Evolutionary conservation across 2,113 vertebrate genomes (phyloP).

Genomic region (Phylloscopus trochiloides): DNA sequence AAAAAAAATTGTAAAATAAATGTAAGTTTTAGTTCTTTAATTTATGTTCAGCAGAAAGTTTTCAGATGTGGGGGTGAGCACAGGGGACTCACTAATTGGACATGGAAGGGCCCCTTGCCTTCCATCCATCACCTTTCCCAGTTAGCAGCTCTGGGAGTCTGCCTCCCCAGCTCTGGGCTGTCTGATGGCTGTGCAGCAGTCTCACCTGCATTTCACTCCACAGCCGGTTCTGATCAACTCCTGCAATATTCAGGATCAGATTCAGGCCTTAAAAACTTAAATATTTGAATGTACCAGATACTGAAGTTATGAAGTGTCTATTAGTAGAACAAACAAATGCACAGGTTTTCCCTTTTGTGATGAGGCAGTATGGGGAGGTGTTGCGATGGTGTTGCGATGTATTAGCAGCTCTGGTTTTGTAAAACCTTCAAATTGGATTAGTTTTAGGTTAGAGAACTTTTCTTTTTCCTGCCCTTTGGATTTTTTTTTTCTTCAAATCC

Average conservation of each 20-base stretch:
- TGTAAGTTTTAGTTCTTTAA: neutral
- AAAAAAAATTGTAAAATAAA: neutral
- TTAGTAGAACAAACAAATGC: neutral
- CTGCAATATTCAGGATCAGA: neutral
- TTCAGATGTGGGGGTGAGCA: neutral
- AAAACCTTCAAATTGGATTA: neutral
- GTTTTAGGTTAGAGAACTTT: neutral
- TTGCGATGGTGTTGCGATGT: neutral
- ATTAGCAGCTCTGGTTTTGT: neutral
- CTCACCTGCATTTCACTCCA: neutral
- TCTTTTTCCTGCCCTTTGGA: neutral
- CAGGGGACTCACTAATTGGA: neutral
- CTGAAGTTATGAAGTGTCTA: neutral
- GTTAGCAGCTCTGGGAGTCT: neutral
- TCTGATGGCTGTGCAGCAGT: neutral
- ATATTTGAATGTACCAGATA: neutral
- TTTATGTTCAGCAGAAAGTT: neutral
- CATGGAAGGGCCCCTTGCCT: neutral
- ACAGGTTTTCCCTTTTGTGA: neutral
- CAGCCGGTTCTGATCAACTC: neutral
- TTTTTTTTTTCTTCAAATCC: neutral
- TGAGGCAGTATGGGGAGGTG: neutral
- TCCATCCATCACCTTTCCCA: neutral
- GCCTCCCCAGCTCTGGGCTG: neutral
- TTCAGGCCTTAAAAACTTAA: neutral